A percentile compares a stretch with the other conserved stretches of the same genome.
Conservation (phyloP, 2,888 invertebrate species). For the Drosophila picticornis region DNA sequence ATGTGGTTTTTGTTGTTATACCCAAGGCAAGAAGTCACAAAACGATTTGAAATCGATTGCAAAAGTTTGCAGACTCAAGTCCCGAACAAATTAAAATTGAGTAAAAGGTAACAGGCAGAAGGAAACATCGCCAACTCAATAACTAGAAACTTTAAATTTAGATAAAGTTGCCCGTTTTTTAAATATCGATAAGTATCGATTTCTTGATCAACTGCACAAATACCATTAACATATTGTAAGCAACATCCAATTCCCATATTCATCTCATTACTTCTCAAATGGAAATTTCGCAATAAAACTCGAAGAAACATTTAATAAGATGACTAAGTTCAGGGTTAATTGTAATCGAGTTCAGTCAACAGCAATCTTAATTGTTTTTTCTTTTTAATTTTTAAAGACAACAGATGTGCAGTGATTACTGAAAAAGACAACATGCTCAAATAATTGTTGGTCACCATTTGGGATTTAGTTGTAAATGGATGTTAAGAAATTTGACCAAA, state of each 20-base stretch:
- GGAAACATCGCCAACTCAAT: neutral
- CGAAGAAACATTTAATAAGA: neutral
- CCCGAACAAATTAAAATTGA: neutral
- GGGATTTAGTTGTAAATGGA: neutral
- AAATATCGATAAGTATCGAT: neutral
- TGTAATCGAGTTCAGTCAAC: neutral
- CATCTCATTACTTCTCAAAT: neutral
- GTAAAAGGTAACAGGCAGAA: neutral
- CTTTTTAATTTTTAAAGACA: neutral
- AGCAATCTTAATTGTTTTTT: neutral
- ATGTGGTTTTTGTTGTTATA: neutral
- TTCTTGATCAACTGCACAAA: neutral
- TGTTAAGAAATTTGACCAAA: neutral
- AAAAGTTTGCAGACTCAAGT: neutral
- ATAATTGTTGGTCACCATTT: neutral
- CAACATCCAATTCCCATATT: neutral
- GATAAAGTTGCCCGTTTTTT: neutral
- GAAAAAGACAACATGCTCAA: neutral
- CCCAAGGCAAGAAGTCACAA: neutral
- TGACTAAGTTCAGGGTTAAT: no score
- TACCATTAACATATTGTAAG: neutral
- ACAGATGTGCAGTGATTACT: neutral
- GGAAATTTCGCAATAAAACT: neutral
- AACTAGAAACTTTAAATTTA: neutral
- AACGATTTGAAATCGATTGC: neutral